Evolutionary conservation across 2,888 invertebrate genomes (phyloP).

Genomic region (Mesodorylaimus sp.): DNA sequence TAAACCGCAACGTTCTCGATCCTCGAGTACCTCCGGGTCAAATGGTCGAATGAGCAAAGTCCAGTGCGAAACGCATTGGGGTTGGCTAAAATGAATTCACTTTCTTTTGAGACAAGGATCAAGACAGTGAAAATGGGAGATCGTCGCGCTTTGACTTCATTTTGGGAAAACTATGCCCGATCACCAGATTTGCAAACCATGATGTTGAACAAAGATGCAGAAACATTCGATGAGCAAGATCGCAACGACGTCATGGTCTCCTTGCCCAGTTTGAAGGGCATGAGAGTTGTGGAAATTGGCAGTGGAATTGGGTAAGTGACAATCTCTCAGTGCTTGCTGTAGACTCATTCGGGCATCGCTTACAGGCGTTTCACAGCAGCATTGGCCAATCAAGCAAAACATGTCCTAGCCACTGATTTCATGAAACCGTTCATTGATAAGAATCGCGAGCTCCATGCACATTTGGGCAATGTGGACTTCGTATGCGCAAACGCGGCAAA

Average conservation of each 20-base stretch:
- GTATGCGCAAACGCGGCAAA: too few species aligned
- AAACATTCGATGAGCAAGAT: neutral
- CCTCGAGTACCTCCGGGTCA: too few species aligned
- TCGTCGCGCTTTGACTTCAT: neutral
- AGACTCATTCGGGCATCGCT: too few species aligned
- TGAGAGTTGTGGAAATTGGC: neutral
- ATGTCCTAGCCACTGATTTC: conserved; percentile 39
- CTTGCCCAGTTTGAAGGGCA: neutral
- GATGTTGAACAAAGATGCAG: conserved; percentile 2
- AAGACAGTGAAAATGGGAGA: conserved; percentile 3
- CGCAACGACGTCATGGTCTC: neutral
- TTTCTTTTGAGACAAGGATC: too few species aligned
- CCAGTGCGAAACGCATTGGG: too few species aligned
- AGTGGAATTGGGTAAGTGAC: conserved; percentile 4
- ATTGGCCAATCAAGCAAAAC: conserved; percentile 33
- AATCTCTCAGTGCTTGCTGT: too few species aligned
- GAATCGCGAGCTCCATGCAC: conserved; percentile 34
- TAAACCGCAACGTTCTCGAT: too few species aligned
- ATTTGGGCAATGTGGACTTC: conserved; percentile 35
- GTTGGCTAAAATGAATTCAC: too few species aligned
- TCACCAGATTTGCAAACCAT: neutral
- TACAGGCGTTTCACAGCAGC: conserved; percentile 38
- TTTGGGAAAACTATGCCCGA: neutral
- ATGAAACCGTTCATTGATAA: conserved; percentile 39
- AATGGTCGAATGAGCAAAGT: too few species aligned